Evolutionary conservation across 2,888 invertebrate species (phyloP).

Genomic region (Heterodera filipjevi): DNA sequence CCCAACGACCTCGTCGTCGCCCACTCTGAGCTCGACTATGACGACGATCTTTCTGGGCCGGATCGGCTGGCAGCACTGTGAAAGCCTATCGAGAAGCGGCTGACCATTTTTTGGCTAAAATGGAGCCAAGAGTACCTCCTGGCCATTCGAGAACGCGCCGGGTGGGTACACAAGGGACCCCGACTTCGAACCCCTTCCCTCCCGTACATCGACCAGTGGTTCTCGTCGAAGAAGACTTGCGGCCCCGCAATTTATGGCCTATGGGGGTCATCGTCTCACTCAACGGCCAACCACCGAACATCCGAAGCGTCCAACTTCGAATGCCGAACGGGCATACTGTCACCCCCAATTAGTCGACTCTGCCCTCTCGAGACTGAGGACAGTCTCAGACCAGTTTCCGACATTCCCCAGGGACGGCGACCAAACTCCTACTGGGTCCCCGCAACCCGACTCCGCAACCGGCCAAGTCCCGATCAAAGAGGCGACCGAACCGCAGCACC

Average conservation of each 20-base stretch:
- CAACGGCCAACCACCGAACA: neutral
- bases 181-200: neutral
- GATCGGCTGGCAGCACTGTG: neutral
- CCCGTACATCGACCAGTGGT: neutral
- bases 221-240: no score
- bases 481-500: no score
- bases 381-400: no score
- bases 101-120: neutral
- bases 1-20: neutral
- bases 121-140: neutral
- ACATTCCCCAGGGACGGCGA: no score
- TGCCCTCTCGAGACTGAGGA: neutral
- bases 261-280: neutral
- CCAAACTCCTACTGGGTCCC: no score
- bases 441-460: no score
- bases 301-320: neutral
- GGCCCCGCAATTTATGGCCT: neutral
- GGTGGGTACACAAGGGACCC: neutral
- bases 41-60: neutral
- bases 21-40: neutral
- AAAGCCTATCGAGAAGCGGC: neutral
- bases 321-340: neutral
- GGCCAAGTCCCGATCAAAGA: no score
- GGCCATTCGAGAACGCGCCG: neutral
- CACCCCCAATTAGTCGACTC: neutral